A percentile compares a stretch with the other conserved stretches of the same genome.
Conservation (phyloP, 2,888 invertebrate genomes). For the Epinotia nisella region DNA sequence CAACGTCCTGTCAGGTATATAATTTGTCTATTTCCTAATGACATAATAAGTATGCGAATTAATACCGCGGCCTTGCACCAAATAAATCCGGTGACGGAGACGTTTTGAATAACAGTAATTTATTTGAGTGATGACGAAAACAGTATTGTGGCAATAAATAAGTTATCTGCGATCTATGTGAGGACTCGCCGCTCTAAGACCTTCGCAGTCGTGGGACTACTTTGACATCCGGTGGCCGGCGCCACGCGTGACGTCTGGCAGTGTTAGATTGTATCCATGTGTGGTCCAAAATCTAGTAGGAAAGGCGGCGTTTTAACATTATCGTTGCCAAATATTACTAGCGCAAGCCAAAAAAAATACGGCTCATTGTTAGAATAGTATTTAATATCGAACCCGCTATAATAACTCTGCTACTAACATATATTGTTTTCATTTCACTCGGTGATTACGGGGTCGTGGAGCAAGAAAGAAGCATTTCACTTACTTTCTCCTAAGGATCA, state of each 20-base stretch:
- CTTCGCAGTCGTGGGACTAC: conserved; percentile 24
- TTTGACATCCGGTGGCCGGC: conserved; percentile 30
- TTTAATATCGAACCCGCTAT: neutral
- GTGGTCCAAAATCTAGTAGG: neutral
- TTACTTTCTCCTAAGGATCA: no score
- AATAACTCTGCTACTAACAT: no score
- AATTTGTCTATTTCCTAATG: conserved; percentile 42
- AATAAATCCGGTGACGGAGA: conserved; percentile 38
- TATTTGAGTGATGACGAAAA: conserved; percentile 41
- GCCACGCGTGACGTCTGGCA: conserved; percentile 9
- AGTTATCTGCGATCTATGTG: conserved; percentile 31
- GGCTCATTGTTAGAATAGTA: neutral
- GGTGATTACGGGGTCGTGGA: no score
- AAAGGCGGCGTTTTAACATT: neutral
- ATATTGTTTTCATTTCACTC: no score
- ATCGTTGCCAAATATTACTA: no score
- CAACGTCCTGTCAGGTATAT: conserved; percentile 24
- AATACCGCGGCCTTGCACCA: conserved; percentile 41
- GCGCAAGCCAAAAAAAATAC: neutral
- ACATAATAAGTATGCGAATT: conserved; percentile 42
- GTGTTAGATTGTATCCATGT: conserved; percentile 5
- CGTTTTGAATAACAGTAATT: conserved; percentile 41
- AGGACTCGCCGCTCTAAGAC: conserved; percentile 35
- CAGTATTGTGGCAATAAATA: conserved; percentile 39
- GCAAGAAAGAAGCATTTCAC: no score